Conservation (phyloP, 2,113 vertebrate genomes). For the Cricetomys ansorgei region DNA sequence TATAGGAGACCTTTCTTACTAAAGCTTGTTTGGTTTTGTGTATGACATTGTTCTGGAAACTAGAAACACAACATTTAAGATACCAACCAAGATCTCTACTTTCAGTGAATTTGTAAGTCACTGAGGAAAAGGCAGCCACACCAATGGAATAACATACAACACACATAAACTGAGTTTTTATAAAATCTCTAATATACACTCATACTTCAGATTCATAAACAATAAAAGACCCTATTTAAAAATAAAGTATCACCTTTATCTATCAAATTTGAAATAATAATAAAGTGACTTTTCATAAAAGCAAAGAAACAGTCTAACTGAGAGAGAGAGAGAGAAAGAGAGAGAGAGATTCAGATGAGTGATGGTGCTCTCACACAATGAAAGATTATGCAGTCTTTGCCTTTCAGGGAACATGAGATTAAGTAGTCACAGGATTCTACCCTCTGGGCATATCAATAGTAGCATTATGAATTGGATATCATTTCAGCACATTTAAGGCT, state of each 20-base stretch:
- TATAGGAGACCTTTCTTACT: background rate
- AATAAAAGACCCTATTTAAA: background rate
- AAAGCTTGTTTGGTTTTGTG: background rate
- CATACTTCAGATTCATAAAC: background rate
- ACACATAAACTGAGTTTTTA: background rate
- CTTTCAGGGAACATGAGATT: conserved; percentile 72
- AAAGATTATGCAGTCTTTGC: conserved; percentile 68
- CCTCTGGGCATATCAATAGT: conserved; percentile 79
- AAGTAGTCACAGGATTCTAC: conserved; percentile 76
- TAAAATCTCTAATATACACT: background rate
- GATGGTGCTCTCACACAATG: conserved; percentile 67
- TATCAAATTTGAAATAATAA: conserved; percentile 28
- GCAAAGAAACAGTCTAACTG: conserved; percentile 35
- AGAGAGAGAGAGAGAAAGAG: conserved; percentile 7
- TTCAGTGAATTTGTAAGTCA: background rate
- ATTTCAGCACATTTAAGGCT: conserved; percentile 77
- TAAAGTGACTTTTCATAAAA: conserved; percentile 41
- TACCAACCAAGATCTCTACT: background rate
- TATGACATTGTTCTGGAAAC: background rate
- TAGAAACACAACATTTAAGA: background rate
- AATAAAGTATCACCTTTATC: conserved; percentile 7
- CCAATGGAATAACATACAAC: background rate
- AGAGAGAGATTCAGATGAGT: conserved; percentile 65
- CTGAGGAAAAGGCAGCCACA: background rate
- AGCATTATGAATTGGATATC: conserved; percentile 77